A percentile compares a stretch with the other conserved stretches of the same genome.
phyloP scores from a whole-genome alignment of 2,888 invertebrate genomes.

The Cataglyphis rosenhaueri region DNA sequence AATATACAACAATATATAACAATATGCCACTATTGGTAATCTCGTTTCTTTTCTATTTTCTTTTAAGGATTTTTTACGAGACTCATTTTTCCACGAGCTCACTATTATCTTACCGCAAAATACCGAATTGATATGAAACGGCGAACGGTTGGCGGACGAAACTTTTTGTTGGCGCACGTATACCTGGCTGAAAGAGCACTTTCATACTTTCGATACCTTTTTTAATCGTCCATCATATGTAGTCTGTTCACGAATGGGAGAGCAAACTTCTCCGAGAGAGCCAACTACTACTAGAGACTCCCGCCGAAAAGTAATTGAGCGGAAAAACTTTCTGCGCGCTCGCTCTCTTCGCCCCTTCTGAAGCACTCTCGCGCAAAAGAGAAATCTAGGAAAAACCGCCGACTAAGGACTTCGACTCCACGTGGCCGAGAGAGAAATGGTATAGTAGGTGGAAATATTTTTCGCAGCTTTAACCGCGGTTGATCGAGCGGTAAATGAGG shows the following conservation, averaged over 20 bases:
- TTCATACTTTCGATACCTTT: conserved; percentile 51
- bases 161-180: conserved; percentile 39
- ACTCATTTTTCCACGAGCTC: not conserved
- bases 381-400: conserved; percentile 48
- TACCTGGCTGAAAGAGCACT: conserved; percentile 49
- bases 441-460: conserved; percentile 37
- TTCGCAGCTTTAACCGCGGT: conserved; percentile 26
- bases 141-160: conserved; percentile 12
- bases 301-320: conserved; percentile 54
- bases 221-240: conserved; percentile 55
- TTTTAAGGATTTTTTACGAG: not conserved
- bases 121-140: conserved; percentile 44
- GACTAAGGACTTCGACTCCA: conserved; percentile 45
- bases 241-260: conserved; percentile 53
- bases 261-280: conserved; percentile 48
- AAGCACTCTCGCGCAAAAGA: conserved; percentile 36
- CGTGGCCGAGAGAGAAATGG: conserved; percentile 40
- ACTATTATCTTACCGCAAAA: conserved; percentile 20
- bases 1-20: not conserved
- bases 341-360: conserved; percentile 16
- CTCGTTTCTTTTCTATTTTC: not conserved
- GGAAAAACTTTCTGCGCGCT: conserved; percentile 50
- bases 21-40: not conserved
- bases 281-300: conserved; percentile 49
- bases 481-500: conserved; percentile 33